Conservation (phyloP, 2,797 vertebrate species). For the Sorex maritimensis region DNA sequence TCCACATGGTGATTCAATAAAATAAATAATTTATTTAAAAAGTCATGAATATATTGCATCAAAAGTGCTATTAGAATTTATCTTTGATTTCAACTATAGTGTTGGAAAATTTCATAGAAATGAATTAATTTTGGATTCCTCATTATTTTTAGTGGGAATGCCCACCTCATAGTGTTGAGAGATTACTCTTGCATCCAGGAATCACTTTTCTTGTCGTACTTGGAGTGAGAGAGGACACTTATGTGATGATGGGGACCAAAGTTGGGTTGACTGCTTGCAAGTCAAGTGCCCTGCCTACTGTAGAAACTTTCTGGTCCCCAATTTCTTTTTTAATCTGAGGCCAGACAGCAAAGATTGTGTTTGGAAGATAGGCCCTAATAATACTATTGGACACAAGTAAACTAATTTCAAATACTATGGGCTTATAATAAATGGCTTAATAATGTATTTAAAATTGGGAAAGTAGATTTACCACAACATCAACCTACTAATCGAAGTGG, state of each 20-base stretch:
- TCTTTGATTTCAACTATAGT: no score
- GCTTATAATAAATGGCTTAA: background rate
- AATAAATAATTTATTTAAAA: background rate
- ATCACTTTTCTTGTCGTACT: constrained; percentile 10
- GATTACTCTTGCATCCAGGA: no score
- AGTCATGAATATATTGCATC: constrained; percentile 1
- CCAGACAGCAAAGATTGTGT: background rate
- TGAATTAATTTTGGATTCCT: no score
- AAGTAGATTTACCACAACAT: background rate
- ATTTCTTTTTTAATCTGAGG: background rate
- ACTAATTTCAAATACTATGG: background rate
- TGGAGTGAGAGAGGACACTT: background rate
- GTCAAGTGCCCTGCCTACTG: no score
- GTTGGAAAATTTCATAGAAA: no score
- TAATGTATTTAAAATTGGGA: background rate
- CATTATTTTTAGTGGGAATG: no score
- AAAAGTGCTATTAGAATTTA: background rate
- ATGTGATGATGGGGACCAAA: background rate
- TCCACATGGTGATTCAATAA: no score
- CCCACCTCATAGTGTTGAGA: no score
- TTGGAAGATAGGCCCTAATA: background rate
- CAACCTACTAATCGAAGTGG: background rate
- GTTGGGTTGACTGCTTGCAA: background rate
- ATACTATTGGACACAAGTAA: background rate
- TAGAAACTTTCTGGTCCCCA: background rate